Evolutionary conservation across 2,888 invertebrate genomes (phyloP).

Genomic region (Leptopilina myrica): DNA sequence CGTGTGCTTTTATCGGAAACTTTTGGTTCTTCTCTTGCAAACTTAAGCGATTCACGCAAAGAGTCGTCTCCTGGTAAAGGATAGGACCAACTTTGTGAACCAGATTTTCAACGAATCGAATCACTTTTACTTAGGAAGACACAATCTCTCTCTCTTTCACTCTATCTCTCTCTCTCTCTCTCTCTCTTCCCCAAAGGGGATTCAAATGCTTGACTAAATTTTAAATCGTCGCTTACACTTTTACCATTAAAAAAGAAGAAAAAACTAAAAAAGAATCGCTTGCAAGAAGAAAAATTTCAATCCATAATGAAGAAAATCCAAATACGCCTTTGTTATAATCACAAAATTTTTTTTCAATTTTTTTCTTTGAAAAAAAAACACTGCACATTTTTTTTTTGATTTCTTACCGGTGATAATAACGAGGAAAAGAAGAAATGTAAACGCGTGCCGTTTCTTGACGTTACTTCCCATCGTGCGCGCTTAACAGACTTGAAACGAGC

Average conservation of each 20-base stretch:
- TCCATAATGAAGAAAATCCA: too few relatives aligned
- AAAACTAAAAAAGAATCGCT: neutral
- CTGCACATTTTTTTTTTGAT: neutral
- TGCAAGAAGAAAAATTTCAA: too few relatives aligned
- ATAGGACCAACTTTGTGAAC: constrained; percentile 32
- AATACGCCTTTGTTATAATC: too few relatives aligned
- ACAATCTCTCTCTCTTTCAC: neutral
- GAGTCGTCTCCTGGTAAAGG: neutral
- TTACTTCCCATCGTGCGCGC: constrained; percentile 65
- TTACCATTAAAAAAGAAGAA: neutral
- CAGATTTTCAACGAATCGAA: constrained; percentile 24
- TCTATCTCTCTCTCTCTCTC: neutral
- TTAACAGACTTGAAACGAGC: constrained; percentile 42
- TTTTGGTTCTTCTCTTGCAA: constrained; percentile 23
- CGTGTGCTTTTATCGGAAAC: constrained; percentile 31
- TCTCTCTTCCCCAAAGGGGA: neutral
- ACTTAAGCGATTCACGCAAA: constrained; percentile 31
- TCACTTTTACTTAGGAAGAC: constrained; percentile 23
- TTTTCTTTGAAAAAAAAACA: neutral
- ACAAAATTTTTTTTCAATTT: neutral
- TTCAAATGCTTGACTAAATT: neutral
- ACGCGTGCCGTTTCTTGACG: constrained; percentile 64
- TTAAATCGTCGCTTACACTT: constrained; percentile 18
- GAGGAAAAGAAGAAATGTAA: constrained; percentile 65
- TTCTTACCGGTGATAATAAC: constrained; percentile 70